Evolutionary conservation across 2,113 vertebrate genomes (phyloP), one percentile per base, ranked within the genome.

Genomic region (Gymnocephalus cernua): DNA sequence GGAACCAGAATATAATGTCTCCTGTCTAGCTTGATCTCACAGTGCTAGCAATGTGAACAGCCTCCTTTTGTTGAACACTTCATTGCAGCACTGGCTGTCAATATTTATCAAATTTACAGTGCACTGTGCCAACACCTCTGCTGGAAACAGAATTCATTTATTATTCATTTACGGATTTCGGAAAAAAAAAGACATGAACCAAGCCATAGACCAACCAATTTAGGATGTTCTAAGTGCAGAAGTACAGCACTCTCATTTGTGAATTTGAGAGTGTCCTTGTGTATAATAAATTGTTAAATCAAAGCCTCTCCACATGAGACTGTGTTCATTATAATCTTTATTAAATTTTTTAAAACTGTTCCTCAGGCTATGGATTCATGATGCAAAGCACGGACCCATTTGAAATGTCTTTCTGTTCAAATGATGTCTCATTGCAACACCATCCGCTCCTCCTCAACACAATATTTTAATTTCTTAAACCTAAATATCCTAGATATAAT

Each of bases 321-420:
- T 66, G 62, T 67, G 65, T 79, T 86, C 64, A 86, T 86, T 87
- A 73, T 59, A 50, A 82, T 87, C 83, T 88, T 91, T 74, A 89
- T 86, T 86, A 65, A 53, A 80, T 92, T 86, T 83, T n/a, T 88
- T 79, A 64, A 89, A 85, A 87, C 74, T 72, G 21, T 81, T 87
- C 89, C 74, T 91, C 82, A 87, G 86, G 82, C 78, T 77, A 78
- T 72, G 61, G 76, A 86, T 86, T 88, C 72, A 85, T 83, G 48
- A 82, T 45, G 66, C 81, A 85, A 83, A 84, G 68, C 82, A 81
- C 84, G 89, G 89, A 86, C 61, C 70, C 82, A 66, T 85, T 65
- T 45, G 61, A 89, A 59, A 65, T 67, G 32, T 45, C 45, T 87
- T 86, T 68, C 44, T 62, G 18, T 73, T 84, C 72, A 81, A 87